These are phyloP conservation scores for Caenorhabditis sp. DNA, from an alignment of 2,888 invertebrate genomes.

Conservation along the genomic window DNA sequence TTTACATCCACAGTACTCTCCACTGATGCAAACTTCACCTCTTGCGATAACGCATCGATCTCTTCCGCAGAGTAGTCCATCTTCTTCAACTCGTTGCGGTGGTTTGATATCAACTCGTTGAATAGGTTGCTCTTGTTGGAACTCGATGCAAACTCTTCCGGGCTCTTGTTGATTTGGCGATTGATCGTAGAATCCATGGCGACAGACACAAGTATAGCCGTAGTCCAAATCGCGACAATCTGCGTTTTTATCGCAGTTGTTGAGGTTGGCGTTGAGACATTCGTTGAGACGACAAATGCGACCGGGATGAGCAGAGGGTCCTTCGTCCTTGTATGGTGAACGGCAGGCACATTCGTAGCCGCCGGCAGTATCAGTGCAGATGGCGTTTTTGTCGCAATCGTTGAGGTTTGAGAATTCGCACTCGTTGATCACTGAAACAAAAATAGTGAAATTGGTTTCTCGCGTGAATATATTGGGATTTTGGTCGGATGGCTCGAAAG, in stretches of 20 bases:
- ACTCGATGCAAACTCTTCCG: constrained; percentile 65
- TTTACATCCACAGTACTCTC: constrained; percentile 65
- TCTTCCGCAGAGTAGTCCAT: constrained; percentile 60
- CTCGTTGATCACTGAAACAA: constrained; percentile 67
- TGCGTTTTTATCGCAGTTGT: constrained; percentile 66
- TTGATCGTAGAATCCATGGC: constrained; percentile 65
- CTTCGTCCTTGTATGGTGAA: constrained; percentile 63
- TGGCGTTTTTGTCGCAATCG: constrained; percentile 68
- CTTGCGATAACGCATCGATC: constrained; percentile 48
- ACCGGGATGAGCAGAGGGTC: constrained; percentile 53
- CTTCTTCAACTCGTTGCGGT: constrained; percentile 12
- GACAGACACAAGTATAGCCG: constrained; percentile 63
- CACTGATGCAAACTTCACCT: constrained; percentile 67
- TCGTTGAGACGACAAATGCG: constrained; percentile 68
- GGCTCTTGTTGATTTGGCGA: constrained; percentile 61
- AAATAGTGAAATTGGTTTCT: background rate
- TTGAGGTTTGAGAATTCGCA: constrained; percentile 69
- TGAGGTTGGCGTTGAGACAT: constrained; percentile 53
- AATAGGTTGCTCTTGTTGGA: constrained; percentile 42
- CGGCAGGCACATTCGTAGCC: constrained; percentile 65
- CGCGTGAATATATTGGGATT: no score
- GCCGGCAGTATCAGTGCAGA: constrained; percentile 67
- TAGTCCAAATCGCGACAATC: constrained; percentile 66
- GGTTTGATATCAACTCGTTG: constrained; percentile 21
- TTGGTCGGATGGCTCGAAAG: no score